Conservation (phyloP, 2,888 invertebrate species). For the Antitype chi region DNA sequence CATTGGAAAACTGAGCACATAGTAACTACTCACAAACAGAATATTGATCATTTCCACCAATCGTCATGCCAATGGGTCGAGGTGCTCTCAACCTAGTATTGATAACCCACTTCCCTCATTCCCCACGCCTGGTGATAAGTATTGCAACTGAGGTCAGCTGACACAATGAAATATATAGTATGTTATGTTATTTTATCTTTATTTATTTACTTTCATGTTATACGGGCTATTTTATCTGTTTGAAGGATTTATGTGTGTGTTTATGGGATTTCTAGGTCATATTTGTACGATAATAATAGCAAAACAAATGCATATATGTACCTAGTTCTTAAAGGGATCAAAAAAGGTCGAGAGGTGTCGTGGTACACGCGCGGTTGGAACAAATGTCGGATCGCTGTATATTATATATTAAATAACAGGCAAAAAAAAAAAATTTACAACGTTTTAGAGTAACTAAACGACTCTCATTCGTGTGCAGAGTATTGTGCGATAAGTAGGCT, state of each 20-base stretch:
- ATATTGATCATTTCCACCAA: constrained; percentile 14
- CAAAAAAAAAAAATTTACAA: neutral
- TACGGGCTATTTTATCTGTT: neutral
- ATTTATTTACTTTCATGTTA: constrained; percentile 15
- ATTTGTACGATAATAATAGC: neutral
- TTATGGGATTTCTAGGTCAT: constrained; percentile 21
- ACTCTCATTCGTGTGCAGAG: no score
- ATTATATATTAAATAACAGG: neutral
- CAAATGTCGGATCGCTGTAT: neutral
- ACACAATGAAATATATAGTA: neutral
- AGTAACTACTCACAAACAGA: neutral
- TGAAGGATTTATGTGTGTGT: constrained; percentile 5
- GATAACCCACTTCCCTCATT: constrained; percentile 54
- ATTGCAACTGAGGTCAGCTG: neutral
- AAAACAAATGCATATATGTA: neutral
- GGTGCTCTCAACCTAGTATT: constrained; percentile 15
- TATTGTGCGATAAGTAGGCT: no score
- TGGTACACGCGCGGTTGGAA: neutral
- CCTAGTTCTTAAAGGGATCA: neutral
- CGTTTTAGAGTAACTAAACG: neutral
- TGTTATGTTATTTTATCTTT: constrained; percentile 15
- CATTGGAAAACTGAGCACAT: neutral
- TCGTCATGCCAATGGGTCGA: constrained; percentile 21
- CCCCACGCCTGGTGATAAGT: constrained; percentile 26
- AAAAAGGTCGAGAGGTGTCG: neutral